Evolutionary conservation across 2,888 invertebrate genomes (phyloP).

Genomic region (Parnassius smintheus): DNA sequence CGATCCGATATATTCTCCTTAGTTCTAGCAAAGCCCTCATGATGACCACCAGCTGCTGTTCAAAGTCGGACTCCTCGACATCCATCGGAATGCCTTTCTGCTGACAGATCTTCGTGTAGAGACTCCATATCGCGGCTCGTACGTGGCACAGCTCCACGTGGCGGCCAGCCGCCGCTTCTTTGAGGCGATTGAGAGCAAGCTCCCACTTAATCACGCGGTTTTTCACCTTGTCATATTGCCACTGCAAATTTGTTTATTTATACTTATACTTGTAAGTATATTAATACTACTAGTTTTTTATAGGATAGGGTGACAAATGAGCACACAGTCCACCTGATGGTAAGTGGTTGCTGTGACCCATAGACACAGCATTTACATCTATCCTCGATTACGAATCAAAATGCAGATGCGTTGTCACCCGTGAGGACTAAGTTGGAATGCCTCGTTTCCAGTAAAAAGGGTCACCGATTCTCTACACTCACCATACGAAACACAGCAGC

Average conservation of each 20-base stretch:
- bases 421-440: too few species aligned
- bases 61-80: constrained; percentile 74
- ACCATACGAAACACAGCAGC: too few species aligned
- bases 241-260: constrained; percentile 49
- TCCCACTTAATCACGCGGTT: constrained; percentile 83
- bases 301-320: too few species aligned
- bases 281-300: too few species aligned
- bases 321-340: too few species aligned
- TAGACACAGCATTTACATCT: too few species aligned
- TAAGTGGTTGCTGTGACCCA: too few species aligned
- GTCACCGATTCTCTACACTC: too few species aligned
- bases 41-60: constrained; percentile 82
- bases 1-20: constrained; percentile 70
- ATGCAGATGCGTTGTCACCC: too few species aligned
- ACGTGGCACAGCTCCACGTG: constrained; percentile 82
- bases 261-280: too few species aligned
- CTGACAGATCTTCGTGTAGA: constrained; percentile 83
- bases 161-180: constrained; percentile 76
- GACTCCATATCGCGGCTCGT: constrained; percentile 80
- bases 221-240: constrained; percentile 81
- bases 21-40: constrained; percentile 82
- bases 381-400: too few species aligned
- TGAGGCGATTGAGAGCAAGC: constrained; percentile 79
- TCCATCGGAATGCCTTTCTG: constrained; percentile 73
- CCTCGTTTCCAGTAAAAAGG: too few species aligned